These are phyloP conservation scores for Motacilla tschutschensis DNA, from an alignment of 2,113 vertebrate genomes.

Conservation along the genomic window DNA sequence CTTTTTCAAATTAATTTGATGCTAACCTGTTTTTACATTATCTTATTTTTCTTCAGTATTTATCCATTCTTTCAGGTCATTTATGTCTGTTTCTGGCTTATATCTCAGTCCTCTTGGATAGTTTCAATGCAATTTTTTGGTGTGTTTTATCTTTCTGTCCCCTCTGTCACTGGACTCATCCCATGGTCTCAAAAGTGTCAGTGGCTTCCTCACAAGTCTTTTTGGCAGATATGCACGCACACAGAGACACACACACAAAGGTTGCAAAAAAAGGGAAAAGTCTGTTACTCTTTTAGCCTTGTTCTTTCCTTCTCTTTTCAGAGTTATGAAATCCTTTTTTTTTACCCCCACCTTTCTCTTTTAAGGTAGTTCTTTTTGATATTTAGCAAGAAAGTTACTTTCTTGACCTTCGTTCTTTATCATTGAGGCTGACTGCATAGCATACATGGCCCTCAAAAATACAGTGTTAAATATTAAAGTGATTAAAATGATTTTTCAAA, in stretches of 20 bases:
- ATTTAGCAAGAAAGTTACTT: not conserved
- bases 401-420: not conserved
- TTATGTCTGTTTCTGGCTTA: not conserved
- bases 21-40: not conserved
- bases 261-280: not conserved
- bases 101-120: not conserved
- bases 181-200: not conserved
- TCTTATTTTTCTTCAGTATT: conserved; percentile 2
- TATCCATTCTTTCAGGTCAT: not conserved
- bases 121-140: not conserved
- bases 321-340: not conserved
- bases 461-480: not conserved
- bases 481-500: not conserved
- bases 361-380: not conserved
- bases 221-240: not conserved
- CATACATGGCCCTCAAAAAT: not conserved
- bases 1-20: not conserved
- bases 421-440: not conserved
- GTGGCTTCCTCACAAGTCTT: not conserved
- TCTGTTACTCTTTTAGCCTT: not conserved
- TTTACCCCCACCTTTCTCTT: not conserved
- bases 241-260: not conserved
- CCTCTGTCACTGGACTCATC: not conserved
- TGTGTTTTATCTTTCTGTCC: not conserved
- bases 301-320: not conserved